Conservation (phyloP, 1,140 invertebrate species). For the Sinonovacula constricta region DNA sequence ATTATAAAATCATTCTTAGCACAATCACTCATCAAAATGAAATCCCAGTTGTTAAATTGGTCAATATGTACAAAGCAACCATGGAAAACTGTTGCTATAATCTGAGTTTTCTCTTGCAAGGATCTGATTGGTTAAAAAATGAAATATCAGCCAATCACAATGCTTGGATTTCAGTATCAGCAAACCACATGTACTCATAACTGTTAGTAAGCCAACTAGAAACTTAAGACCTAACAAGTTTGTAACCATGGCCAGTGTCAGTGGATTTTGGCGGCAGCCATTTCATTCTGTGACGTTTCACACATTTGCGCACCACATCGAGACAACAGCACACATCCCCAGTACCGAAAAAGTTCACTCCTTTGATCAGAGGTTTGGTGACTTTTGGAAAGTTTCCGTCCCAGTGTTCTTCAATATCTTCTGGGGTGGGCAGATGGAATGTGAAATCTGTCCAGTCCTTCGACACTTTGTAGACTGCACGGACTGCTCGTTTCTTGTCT, state of each 20-base stretch:
- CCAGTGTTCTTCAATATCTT: slow-evolving; percentile 74
- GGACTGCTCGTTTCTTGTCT: slow-evolving; percentile 56
- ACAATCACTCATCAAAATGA: no score
- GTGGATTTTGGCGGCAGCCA: slow-evolving; percentile 73
- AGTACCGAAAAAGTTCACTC: slow-evolving; percentile 65
- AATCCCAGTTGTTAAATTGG: no score
- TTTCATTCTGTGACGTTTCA: slow-evolving; percentile 73
- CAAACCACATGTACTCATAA: no score
- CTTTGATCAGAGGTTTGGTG: slow-evolving; percentile 69
- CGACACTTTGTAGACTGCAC: slow-evolving; percentile 69
- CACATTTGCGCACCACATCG: slow-evolving; percentile 66
- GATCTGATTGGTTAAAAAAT: no score
- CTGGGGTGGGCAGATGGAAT: slow-evolving; percentile 72
- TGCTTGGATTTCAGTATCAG: no score
- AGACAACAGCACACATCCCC: slow-evolving; percentile 68
- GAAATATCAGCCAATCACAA: no score
- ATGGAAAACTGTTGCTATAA: no score
- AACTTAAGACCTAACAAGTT: slow-evolving; percentile 69
- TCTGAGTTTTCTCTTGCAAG: no score
- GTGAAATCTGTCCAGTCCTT: slow-evolving; percentile 73
- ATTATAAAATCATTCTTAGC: no score
- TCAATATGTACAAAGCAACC: no score
- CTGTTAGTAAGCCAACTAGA: no score
- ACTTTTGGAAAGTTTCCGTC: slow-evolving; percentile 70
- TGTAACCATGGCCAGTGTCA: slow-evolving; percentile 78